Evolutionary conservation across 2,888 invertebrate species (phyloP).

Genomic region (Tachina grossa): DNA sequence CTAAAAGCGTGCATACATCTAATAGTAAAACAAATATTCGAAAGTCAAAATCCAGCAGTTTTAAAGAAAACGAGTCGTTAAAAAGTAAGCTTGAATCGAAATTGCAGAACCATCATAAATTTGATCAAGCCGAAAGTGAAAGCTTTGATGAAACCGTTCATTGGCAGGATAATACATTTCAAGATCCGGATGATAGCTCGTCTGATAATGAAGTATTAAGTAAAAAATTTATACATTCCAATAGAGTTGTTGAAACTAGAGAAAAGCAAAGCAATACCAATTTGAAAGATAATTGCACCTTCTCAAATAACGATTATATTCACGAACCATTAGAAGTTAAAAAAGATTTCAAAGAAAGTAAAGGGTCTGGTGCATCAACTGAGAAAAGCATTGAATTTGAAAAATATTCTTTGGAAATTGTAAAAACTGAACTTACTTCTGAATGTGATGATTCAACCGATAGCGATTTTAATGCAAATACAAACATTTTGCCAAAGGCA

Average conservation of each 20-base stretch:
- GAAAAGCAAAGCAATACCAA: slow-evolving; percentile 2
- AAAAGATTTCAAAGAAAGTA: slow-evolving; percentile 32
- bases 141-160: slow-evolving; percentile 20
- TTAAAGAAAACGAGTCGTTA: not conserved
- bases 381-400: not conserved
- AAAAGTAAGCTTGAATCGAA: not conserved
- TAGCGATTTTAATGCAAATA: not conserved
- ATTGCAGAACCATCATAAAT: not conserved
- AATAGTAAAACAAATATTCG: not conserved
- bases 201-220: slow-evolving; percentile 59
- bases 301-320: slow-evolving; percentile 19
- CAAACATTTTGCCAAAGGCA: not conserved
- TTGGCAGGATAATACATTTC: slow-evolving; percentile 33
- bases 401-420: not conserved
- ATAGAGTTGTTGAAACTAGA: slow-evolving; percentile 12
- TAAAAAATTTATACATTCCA: slow-evolving; percentile 35
- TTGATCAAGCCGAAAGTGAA: not conserved
- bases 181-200: slow-evolving; percentile 33
- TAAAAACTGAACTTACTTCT: slow-evolving; percentile 40
- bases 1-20: not conserved
- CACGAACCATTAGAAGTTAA: not conserved
- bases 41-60: slow-evolving; percentile 27
- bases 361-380: not conserved
- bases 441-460: slow-evolving; percentile 17
- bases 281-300: not conserved